Conservation (phyloP, 2,113 vertebrate species). For the Etia nguti region DNA sequence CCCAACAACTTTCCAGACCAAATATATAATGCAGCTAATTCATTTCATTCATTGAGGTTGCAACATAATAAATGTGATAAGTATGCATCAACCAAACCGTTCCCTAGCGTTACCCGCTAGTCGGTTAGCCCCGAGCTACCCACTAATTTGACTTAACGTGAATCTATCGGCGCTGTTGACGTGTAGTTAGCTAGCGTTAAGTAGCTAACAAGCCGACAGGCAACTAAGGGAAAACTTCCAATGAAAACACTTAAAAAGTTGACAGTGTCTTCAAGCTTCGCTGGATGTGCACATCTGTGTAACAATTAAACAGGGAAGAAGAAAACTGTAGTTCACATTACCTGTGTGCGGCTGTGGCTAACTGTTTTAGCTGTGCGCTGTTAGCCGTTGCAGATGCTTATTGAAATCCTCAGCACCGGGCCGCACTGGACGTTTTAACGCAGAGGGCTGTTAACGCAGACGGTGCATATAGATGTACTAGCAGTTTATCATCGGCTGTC, state of each 20-base stretch:
- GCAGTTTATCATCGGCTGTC: neutral
- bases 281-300: neutral
- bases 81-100: neutral
- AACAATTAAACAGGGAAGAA: neutral
- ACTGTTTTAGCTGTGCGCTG: constrained; percentile 28
- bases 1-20: neutral
- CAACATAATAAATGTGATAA: neutral
- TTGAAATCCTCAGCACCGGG: neutral
- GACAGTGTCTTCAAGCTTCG: accelerated
- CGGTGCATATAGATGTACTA: neutral
- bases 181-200: constrained; percentile 13
- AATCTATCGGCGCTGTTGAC: neutral
- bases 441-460: neutral
- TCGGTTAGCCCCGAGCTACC: neutral
- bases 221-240: neutral
- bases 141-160: neutral
- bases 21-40: neutral
- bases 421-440: neutral
- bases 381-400: constrained; percentile 7
- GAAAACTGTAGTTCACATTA: constrained; percentile 27
- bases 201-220: neutral
- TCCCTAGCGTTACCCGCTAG: neutral
- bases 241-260: neutral
- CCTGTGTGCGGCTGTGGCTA: constrained; percentile 53
- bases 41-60: neutral